Base-by-base conservation (phyloP, 1,140 invertebrate genomes). In the Anthonomus grandis region DNA sequence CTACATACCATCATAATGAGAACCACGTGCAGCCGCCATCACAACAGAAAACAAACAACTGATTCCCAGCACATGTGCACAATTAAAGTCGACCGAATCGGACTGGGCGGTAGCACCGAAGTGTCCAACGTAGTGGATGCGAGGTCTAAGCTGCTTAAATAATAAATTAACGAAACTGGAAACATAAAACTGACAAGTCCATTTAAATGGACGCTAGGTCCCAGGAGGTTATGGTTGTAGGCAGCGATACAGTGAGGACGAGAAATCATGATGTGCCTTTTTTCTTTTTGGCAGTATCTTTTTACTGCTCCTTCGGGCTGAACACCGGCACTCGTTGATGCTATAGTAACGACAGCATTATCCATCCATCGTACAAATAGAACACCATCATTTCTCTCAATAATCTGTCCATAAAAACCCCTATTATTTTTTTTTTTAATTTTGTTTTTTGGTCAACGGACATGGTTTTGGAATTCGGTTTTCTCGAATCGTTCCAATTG, bases 331-430 rank as follows among this genome's bases (percentile, higher is more conserved):
- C 55, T 50, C 19, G 63, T 69, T 15, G 64, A 64, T 17, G 60
- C 66, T 19, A 66, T 46, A 22, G 62, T 65, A 15, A 68, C 64
- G 48, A 68, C 55, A 37, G 52, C 59, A 60, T 67, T 70, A 37
- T 71, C 66, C 22, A 62, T 56, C 60, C 67, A 69, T 37, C 58
- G 27, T 15, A 66, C 60, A 17, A 68, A 15, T 21, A 66, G 53
- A 22, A 63, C 60, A 2, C 49, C 56, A 51, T 59, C 46, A 22
- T 39, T 44, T 44, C 21, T 27, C 17, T 60, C 57, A 17, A 59
- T 27, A 15, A 25, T 24, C 15, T 13, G 45, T n/a, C 18, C 25
- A 31, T 38, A 54, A 27, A 13, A n/a, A 13, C 56, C 60, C 13
- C 57, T 50, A n/a, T 21, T 38, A 34, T 38, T 31, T 49, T 38